phyloP scores from a whole-genome alignment of 1,140 invertebrate genomes.

The Drosophila nigromelanica region DNA sequence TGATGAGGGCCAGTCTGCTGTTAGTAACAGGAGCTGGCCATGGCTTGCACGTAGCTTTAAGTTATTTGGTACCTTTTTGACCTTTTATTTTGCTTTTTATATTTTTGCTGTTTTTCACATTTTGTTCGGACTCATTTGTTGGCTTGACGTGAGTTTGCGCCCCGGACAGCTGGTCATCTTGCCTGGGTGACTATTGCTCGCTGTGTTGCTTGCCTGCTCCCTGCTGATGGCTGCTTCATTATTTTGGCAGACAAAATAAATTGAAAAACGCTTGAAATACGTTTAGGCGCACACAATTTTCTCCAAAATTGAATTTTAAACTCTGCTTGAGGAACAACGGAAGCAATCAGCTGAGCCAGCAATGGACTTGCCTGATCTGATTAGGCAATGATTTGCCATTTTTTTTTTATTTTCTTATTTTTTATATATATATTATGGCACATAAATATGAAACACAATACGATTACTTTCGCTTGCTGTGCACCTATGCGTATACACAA shows the following conservation, averaged over 20 bases:
- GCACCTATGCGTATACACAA: conserved; percentile 35
- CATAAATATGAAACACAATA: conserved; percentile 48
- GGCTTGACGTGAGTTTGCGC: conserved; percentile 65
- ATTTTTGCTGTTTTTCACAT: conserved; percentile 45
- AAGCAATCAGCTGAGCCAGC: conserved; percentile 59
- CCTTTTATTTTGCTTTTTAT: conserved; percentile 53
- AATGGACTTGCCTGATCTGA: conserved; percentile 45
- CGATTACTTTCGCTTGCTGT: conserved; percentile 32
- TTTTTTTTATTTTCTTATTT: conserved; percentile 8
- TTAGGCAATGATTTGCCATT: conserved; percentile 68
- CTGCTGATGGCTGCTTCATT: conserved; percentile 52
- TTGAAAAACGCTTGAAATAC: conserved; percentile 73
- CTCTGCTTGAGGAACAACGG: conserved; percentile 41
- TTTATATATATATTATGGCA: conserved; percentile 29
- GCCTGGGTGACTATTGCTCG: neutral
- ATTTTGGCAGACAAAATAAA: conserved; percentile 74
- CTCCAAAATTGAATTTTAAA: conserved; percentile 72
- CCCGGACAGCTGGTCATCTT: conserved; percentile 30
- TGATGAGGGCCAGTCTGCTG: conserved; percentile 54
- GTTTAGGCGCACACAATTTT: conserved; percentile 76
- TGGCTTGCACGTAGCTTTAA: conserved; percentile 53
- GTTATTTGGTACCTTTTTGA: conserved; percentile 74
- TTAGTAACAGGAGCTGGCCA: conserved; percentile 11
- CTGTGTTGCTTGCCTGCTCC: conserved; percentile 29
- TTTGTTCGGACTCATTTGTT: conserved; percentile 62